Conservation (phyloP, 2,113 vertebrate genomes). For the Promerops cafer region DNA sequence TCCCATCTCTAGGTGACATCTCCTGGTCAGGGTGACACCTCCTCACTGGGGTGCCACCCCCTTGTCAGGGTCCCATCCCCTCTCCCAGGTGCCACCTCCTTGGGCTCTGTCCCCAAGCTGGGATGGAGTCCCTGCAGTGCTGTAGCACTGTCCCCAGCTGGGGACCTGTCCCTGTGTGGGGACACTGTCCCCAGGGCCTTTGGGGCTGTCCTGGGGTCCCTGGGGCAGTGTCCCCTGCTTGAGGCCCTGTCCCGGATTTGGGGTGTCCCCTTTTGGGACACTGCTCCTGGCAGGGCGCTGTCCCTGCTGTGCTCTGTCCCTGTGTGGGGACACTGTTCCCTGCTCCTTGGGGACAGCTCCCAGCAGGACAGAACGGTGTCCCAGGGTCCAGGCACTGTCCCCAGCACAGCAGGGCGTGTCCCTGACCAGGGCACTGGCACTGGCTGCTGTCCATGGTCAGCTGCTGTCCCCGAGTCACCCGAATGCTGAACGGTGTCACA, state of each 20-base stretch:
- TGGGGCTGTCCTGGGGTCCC: background rate
- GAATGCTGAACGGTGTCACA: background rate
- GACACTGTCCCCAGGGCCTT: background rate
- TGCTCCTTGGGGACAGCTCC: background rate
- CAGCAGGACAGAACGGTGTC: background rate
- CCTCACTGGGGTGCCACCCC: background rate
- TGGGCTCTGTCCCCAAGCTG: background rate
- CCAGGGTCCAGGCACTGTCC: fast-evolving
- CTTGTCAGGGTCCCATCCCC: background rate
- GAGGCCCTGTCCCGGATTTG: background rate
- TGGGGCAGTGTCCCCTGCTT: background rate
- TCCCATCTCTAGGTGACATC: background rate
- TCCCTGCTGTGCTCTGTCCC: background rate
- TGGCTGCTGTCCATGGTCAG: background rate
- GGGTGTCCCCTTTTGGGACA: background rate
- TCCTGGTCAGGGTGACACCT: fast-evolving
- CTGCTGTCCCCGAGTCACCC: background rate
- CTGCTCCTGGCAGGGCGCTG: background rate
- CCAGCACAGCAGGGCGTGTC: fast-evolving
- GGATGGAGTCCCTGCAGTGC: background rate
- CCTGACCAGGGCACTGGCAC: background rate
- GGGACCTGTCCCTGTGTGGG: background rate
- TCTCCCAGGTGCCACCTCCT: background rate
- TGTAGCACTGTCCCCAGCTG: background rate
- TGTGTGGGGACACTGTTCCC: background rate